Base-by-base conservation (phyloP, 2,888 invertebrate genomes). In the Digitonthophagus gazella region DNA sequence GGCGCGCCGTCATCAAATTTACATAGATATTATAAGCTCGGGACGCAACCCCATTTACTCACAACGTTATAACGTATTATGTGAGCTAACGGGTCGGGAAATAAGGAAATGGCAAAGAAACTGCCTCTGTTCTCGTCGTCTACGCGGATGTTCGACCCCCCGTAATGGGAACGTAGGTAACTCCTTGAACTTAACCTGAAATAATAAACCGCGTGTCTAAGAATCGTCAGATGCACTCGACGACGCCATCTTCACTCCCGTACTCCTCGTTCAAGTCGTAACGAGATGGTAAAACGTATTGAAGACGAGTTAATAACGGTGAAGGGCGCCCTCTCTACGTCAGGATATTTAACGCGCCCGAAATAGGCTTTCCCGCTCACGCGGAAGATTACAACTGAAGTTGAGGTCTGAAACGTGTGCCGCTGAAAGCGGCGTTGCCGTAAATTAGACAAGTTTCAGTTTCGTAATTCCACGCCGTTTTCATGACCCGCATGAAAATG, bases 1-100 rank as follows among this genome's bases (percentile, higher is more conserved):
- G 65, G 54, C 65, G 66, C 67, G 28, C 66, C 66, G 66, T 70
- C 70, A 70, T 70, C 70, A 70, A 70, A 70, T 70, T 70, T 70
- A 66, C 70, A 70, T 70, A 70, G 70, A 70, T 70, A 70, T 70
- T 70, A 70, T 70, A 64, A 54, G 56, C 55, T 58, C 65, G 58
- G 65, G 68, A 58, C 57, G 58, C 67, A 65, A 65, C 66, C 66
- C 67, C 70, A 68, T 70, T 70, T 70, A 66, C 70, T 65, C 65
- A 70, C 65, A 70, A 63, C 70, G 65, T 70, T 67, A 57, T 64
- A 67, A 67, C 67, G 22, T 54, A 58, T 69, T 67, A 67, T 61
- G 56, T 67, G 57, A 64, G 58, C 63, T 67, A 64, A 67, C 67
- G 64, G 58, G 19, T 54, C 67, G 67, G 44, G 67, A 69, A 67